These are phyloP conservation scores for Mormyrus iriodes DNA, from an alignment of 2,113 vertebrate genomes.

Conservation along the genomic window DNA sequence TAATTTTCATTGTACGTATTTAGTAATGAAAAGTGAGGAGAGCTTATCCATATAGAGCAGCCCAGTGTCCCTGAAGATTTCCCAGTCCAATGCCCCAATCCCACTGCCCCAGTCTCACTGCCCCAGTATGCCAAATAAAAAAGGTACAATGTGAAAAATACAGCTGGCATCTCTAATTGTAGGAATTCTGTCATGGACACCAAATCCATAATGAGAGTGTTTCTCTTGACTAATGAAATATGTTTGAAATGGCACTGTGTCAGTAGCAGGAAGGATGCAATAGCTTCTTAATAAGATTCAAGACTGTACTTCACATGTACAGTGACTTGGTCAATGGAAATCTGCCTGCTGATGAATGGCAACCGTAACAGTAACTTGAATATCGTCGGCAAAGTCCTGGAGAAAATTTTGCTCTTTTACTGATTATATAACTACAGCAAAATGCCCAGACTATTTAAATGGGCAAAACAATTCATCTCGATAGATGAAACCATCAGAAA, in stretches of 20 bases:
- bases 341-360: background rate
- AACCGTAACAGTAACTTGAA: background rate
- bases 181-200: background rate
- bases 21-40: background rate
- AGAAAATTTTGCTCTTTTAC: background rate
- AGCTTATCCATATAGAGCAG: background rate
- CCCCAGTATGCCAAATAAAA: background rate
- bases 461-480: background rate
- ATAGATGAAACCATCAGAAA: background rate
- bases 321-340: background rate
- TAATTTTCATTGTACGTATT: background rate
- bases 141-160: background rate
- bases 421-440: background rate
- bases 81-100: no score
- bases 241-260: background rate
- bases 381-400: background rate
- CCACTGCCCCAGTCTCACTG: background rate
- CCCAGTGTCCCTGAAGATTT: background rate
- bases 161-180: background rate
- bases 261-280: background rate
- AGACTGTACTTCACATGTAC: background rate
- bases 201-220: background rate
- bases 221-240: background rate
- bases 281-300: background rate
- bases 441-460: background rate